Evolutionary conservation across 2,113 vertebrate species (phyloP), one percentile per base, ranked within the genome.

Genomic region (Platysteira castanea): DNA sequence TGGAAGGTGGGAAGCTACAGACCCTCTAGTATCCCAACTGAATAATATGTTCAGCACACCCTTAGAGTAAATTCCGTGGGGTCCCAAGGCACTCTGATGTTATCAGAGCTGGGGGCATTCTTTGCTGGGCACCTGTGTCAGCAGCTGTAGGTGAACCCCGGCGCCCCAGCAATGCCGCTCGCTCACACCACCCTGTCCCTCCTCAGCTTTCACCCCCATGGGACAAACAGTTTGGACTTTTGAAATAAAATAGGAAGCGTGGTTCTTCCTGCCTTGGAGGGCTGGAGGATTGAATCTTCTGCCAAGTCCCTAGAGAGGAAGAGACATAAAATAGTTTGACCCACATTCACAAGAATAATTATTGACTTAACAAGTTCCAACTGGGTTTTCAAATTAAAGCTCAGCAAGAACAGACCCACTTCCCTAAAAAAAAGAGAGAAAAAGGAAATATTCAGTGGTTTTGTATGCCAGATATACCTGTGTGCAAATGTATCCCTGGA

Each of bases 321-420:
- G 63, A 86, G 69, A 69, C 42, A n/a, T 21, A 49, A 94, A 93
- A 87, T 31, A 90, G 84, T 94, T 71, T 97, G 98, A 97, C 97
- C 98, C 95, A 98, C 84, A 97, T 98, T 97, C 85, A 41, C 80
- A 65, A 89, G 95, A 94, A 98, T 96, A 97, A 98, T 97, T 98
- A 98, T 92, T 86, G 96, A 95, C 89, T 95, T 97, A 94, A 95
- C 73, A 56, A 94, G 91, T 93, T 91, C 95, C 95, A 91, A 90
- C 91, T 65, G 91, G 74, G 85, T 91, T 97, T 95, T 92, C 91
- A 76, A 91, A 95, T 97, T 97, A 95, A 96, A 94, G 65, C 79
- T 96, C 74, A 85, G 95, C 94, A 95, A 97, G 95, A 94, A 50
- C 82, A 89, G 70, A 85, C 52, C 83, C 41, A 50, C 44, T 93